These are phyloP conservation scores for Pseudococcus viburni DNA, from an alignment of 2,888 invertebrate genomes.

Conservation along the genomic window DNA sequence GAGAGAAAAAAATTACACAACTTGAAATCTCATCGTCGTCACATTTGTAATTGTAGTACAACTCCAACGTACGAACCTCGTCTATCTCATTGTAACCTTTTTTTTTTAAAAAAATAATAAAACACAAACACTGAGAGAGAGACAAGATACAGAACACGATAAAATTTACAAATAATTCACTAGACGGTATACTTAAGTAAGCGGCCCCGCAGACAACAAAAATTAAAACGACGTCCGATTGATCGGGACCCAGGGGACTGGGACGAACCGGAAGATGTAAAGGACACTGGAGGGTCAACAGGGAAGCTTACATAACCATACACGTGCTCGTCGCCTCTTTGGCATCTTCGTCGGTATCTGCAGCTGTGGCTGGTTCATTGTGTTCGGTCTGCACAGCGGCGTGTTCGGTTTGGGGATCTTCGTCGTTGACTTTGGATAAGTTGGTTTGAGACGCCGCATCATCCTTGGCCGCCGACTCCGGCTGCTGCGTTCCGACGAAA, in stretches of 20 bases:
- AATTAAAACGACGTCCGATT: not conserved
- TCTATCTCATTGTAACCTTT: not conserved
- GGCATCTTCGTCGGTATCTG: not conserved
- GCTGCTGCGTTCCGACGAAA: not conserved
- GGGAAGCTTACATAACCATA: conserved; percentile 16
- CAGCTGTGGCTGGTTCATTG: not conserved
- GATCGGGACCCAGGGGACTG: not conserved
- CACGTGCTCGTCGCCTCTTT: not conserved
- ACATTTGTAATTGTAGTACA: not conserved
- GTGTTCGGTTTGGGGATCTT: not conserved
- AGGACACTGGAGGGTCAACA: not conserved
- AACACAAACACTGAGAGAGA: not conserved
- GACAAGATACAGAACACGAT: conserved; percentile 31
- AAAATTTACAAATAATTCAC: conserved; percentile 21
- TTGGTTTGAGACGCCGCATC: conserved; percentile 5
- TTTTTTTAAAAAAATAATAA: not conserved
- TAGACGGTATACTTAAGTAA: conserved; percentile 23
- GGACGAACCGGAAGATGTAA: not conserved
- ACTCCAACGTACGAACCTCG: not conserved
- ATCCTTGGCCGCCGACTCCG: not conserved
- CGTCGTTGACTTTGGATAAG: conserved; percentile 20
- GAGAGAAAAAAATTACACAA: conserved; percentile 6
- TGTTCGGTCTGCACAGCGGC: conserved; percentile 5
- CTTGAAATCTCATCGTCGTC: conserved; percentile 19
- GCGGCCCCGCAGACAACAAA: not conserved